Evolutionary conservation across 92 coral and sea anemone genomes (phyloP), one percentile per base, ranked within the genome.

Genomic region (Bergia puertoricense): DNA sequence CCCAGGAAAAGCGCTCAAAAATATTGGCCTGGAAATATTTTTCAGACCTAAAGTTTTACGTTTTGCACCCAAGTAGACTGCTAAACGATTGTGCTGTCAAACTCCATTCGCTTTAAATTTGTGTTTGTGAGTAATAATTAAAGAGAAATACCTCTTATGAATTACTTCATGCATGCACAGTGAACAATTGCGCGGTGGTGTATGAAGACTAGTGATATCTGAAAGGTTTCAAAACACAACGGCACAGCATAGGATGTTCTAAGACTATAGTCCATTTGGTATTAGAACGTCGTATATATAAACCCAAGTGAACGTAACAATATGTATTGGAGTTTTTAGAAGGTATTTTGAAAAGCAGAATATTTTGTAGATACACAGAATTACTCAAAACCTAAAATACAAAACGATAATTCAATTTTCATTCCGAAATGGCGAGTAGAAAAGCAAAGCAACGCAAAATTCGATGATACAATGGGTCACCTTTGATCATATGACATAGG

Each of bases 401-500:
- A 66, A 5, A 20, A 65, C 51, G 51, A n/a, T 42, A 62, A 46
- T 16, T 72, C 86, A 71, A 72, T 84, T 48, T 48, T 45, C 68
- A 84, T 84, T 66, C 75, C 42, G 78, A 84, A 67, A 84, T 67
- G 38, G 40, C 77, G 30, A n/a, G 42, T 23, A 71, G 56, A 8
- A 51, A 71, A 45, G 42, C 46, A 2, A 45, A 36, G 79, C 78
- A 42, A 72, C 65, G 46, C 48, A 46, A 72, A 43, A 82, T 36
- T 67, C 86, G 74, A 66, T 82, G 77, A 67, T 82, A 82, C n/a
- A 82, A 66, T 66, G 10, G 20, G 43, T 66, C 73, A 2, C 20
- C 14, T 36, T 57, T 40, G 67, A 57, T 66, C 41, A 42, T 20
- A 66, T 42, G 4, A 36, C 86, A 67, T n/a, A 66, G 40, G 10